Conservation (phyloP, 2,797 vertebrate species). For the Dipus sagitta region DNA sequence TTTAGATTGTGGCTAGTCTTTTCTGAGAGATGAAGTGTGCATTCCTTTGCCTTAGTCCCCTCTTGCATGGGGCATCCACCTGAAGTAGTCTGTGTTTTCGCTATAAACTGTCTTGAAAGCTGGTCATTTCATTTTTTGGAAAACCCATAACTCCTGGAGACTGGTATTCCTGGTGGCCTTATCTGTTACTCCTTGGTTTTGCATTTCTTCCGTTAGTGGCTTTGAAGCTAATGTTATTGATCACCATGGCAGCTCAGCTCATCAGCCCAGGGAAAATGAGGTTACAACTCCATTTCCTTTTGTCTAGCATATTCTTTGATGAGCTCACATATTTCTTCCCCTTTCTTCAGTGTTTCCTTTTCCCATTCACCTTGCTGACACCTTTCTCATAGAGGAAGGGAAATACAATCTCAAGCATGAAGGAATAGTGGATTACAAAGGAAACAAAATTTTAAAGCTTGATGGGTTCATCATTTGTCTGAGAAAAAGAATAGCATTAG, state of each 20-base stretch:
- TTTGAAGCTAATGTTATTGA: slow-evolving; percentile 62
- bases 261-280: slow-evolving; percentile 65
- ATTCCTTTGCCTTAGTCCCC: background rate
- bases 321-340: slow-evolving; percentile 57
- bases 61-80: slow-evolving; percentile 9
- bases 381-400: slow-evolving; percentile 12
- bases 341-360: slow-evolving; percentile 16
- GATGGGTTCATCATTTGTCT: background rate
- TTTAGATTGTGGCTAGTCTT: slow-evolving; percentile 26
- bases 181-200: slow-evolving; percentile 55
- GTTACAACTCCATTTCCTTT: slow-evolving; percentile 71
- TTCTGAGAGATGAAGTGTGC: background rate
- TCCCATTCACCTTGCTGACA: slow-evolving; percentile 41
- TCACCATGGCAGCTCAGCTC: background rate
- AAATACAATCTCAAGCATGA: slow-evolving; percentile 36
- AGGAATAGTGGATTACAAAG: background rate
- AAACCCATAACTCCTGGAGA: background rate
- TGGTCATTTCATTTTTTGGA: slow-evolving; percentile 50
- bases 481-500: background rate
- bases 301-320: slow-evolving; percentile 60
- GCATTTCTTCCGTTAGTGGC: slow-evolving; percentile 56
- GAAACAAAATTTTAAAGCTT: background rate
- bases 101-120: slow-evolving; percentile 37
- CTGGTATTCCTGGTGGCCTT: background rate
- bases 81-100: background rate